Evolutionary conservation across 1,140 invertebrate species (phyloP).

Genomic region (Cepaea nemoralis): DNA sequence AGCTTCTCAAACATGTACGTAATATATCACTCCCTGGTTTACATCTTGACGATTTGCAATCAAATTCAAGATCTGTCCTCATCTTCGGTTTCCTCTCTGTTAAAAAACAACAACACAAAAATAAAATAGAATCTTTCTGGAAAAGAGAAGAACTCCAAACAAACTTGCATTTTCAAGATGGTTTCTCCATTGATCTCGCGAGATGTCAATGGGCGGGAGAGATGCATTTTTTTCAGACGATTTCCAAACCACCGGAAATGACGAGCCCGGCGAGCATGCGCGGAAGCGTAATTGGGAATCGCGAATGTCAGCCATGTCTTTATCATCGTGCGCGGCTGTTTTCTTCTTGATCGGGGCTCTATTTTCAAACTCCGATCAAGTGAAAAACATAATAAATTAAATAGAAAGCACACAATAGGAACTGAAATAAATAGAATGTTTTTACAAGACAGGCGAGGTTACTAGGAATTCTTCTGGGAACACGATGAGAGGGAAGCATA

Average conservation of each 20-base stretch:
- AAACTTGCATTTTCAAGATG: slow-evolving; percentile 1
- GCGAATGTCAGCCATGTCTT: not conserved
- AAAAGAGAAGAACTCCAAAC: not conserved
- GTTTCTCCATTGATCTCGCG: slow-evolving; percentile 1
- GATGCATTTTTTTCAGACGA: not conserved
- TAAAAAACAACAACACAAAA: not conserved
- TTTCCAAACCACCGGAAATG: slow-evolving; percentile 7
- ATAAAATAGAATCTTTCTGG: not conserved
- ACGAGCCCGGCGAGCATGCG: slow-evolving; percentile 5
- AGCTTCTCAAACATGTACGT: not conserved
- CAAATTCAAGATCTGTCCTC: not conserved
- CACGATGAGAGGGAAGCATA: too few relatives aligned
- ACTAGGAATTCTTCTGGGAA: too few relatives aligned
- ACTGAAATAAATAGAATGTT: not conserved
- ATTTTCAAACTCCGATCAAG: not conserved
- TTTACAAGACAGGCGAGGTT: too few relatives aligned
- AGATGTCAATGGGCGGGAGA: not conserved
- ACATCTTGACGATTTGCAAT: not conserved
- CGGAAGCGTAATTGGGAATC: not conserved
- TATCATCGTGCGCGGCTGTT: not conserved
- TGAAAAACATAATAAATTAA: not conserved
- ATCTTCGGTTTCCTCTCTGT: not conserved
- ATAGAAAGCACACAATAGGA: not conserved
- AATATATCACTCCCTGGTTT: not conserved
- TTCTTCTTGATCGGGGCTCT: not conserved